Evolutionary conservation across 2,888 invertebrate genomes (phyloP).

Genomic region (Macroteleia sp.): DNA sequence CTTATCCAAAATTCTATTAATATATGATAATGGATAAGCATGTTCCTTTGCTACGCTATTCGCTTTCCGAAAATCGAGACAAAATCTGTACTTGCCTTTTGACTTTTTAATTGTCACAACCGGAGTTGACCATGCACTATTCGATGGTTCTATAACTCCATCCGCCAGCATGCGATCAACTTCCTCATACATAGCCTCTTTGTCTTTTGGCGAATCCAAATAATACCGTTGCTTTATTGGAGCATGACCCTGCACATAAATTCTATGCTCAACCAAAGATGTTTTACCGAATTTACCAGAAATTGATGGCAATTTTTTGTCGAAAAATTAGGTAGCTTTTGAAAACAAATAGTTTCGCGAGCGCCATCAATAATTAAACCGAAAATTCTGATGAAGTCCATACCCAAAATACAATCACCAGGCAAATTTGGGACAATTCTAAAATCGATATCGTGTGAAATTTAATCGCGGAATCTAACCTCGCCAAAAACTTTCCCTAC

Average conservation of each 20-base stretch:
- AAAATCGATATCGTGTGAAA: neutral
- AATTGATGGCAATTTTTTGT: neutral
- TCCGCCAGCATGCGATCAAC: neutral
- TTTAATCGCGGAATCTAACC: neutral
- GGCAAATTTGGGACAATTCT: slow-evolving; percentile 9
- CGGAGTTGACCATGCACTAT: slow-evolving; percentile 37
- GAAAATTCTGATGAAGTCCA: slow-evolving; percentile 36
- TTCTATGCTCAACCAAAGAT: slow-evolving; percentile 17
- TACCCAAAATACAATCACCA: slow-evolving; percentile 20
- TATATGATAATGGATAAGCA: slow-evolving; percentile 36
- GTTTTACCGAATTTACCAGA: slow-evolving; percentile 6
- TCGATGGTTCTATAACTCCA: slow-evolving; percentile 19
- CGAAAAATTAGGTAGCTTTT: slow-evolving; percentile 1
- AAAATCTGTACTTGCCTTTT: slow-evolving; percentile 30
- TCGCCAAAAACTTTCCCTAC: neutral
- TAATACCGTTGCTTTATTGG: slow-evolving; percentile 10
- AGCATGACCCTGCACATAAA: neutral
- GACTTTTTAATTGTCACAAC: slow-evolving; percentile 25
- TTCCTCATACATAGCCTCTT: slow-evolving; percentile 23
- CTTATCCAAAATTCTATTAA: slow-evolving; percentile 28
- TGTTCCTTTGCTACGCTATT: slow-evolving; percentile 15
- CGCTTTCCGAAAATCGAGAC: slow-evolving; percentile 31
- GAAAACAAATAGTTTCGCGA: neutral
- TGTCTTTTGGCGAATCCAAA: slow-evolving; percentile 9
- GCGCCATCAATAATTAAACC: slow-evolving; percentile 23